Evolutionary conservation across 2,113 vertebrate genomes (phyloP), one percentile per base, ranked within the genome.

Genomic region (Ammodytes dubius): DNA sequence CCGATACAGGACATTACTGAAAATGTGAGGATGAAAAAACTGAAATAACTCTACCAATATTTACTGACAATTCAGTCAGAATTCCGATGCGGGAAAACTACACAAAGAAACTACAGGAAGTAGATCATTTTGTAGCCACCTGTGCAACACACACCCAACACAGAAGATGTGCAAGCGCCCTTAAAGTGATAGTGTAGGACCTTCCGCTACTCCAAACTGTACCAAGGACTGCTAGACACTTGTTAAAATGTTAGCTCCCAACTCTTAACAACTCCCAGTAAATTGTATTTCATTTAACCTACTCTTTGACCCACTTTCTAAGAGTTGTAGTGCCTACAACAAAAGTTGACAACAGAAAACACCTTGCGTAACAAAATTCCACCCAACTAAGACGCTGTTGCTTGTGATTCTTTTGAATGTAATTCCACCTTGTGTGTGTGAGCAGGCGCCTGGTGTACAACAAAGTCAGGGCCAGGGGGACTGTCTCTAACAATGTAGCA

Each of bases 241-340:
- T 68, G 60, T 70, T 49, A 39, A 76, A 45, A 74, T 56, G 74
- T 67, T 53, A 65, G 47, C 64, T 10, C 58, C 74, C 15, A 40
- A 72, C 52, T 80, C 27, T 85, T 67, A 81, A 68, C 82, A 75
- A 71, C 66, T 79, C 81, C 74, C 76, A 47, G 58, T 47, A 54
- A 67, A 81, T 84, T 82, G 27, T 69, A 56, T 69, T 75, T 78
- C 2, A 52, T 84, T 90, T 81, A 89, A 81, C 75, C 70, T 87
- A 84, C 64, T 88, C 78, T 88, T 88, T 87, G 89, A 84, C 90
- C 80, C 81, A 89, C 42, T 91, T 88, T 85, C 57, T 84, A 74
- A 61, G 35, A 89, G 71, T 69, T 84, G 1, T 76, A 82, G 68
- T 14, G 67, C 77, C 37, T 60, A 81, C 81, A 81, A 81, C 50